Evolutionary conservation across 1,140 invertebrate genomes (phyloP).

Genomic region (Drosophila prosaltans): DNA sequence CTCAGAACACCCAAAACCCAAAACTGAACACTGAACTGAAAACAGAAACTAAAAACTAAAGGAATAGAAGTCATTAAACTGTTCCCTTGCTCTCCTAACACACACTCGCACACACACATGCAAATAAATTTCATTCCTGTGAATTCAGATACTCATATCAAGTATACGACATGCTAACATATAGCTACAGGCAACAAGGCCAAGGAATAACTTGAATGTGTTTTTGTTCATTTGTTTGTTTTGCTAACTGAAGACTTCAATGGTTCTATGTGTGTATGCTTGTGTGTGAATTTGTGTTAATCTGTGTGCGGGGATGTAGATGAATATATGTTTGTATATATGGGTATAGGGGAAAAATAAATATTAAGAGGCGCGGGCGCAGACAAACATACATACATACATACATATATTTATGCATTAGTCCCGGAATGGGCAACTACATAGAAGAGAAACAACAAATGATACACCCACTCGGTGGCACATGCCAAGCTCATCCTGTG

Average conservation of each 20-base stretch:
- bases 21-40: not conserved
- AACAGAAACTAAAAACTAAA: constrained; percentile 4
- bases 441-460: constrained; percentile 22
- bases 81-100: not conserved
- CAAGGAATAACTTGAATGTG: constrained; percentile 71
- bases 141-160: constrained; percentile 41
- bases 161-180: constrained; percentile 63
- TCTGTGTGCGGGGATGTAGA: not conserved
- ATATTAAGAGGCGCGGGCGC: constrained; percentile 50
- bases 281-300: not conserved
- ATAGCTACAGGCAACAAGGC: constrained; percentile 57
- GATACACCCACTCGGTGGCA: not conserved
- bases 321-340: constrained; percentile 10
- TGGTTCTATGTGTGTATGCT: constrained; percentile 9
- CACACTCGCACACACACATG: not conserved
- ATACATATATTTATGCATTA: constrained; percentile 39
- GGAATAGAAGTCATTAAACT: constrained; percentile 2
- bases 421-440: constrained; percentile 27
- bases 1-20: not conserved
- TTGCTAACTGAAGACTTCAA: constrained; percentile 47
- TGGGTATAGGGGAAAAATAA: constrained; percentile 38
- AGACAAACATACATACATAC: constrained; percentile 50
- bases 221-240: constrained; percentile 65
- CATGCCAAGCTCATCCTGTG: not conserved
- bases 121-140: constrained; percentile 4